Evolutionary conservation across 2,797 vertebrate genomes (phyloP).

Genomic region (Aythya fuligula): DNA sequence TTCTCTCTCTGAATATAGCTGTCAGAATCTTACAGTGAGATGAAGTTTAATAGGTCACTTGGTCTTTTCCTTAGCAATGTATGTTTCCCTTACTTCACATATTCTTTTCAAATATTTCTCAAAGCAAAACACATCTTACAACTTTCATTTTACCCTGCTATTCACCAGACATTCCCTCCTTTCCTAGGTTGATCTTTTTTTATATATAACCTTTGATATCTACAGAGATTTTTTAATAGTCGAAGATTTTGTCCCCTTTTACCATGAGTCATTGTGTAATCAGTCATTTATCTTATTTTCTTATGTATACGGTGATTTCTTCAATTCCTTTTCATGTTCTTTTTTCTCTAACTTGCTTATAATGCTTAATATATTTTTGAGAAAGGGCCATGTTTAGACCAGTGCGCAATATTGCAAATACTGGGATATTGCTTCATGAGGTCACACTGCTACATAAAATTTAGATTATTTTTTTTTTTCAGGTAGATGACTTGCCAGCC

Average conservation of each 20-base stretch:
- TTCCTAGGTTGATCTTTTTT: neutral
- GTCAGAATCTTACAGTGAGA: neutral
- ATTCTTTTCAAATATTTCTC: neutral
- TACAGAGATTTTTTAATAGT: neutral
- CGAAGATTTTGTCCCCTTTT: neutral
- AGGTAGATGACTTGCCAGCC: neutral
- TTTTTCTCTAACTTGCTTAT: neutral
- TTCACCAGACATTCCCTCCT: neutral
- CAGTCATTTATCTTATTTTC: neutral
- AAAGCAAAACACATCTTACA: neutral
- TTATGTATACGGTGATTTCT: neutral
- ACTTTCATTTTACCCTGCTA: neutral
- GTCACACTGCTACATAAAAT: neutral
- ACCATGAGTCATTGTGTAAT: neutral
- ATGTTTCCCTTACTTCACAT: neutral
- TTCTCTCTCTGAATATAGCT: neutral
- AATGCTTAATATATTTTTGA: neutral
- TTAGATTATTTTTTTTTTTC: neutral
- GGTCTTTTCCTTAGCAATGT: neutral
- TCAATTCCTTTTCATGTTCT: neutral
- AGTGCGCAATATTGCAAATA: neutral
- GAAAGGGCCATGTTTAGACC: neutral
- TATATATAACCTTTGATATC: neutral
- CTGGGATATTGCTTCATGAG: neutral
- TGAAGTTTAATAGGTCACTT: neutral